Evolutionary conservation across 1,140 invertebrate species (phyloP).

Genomic region (Conus betulinus): DNA sequence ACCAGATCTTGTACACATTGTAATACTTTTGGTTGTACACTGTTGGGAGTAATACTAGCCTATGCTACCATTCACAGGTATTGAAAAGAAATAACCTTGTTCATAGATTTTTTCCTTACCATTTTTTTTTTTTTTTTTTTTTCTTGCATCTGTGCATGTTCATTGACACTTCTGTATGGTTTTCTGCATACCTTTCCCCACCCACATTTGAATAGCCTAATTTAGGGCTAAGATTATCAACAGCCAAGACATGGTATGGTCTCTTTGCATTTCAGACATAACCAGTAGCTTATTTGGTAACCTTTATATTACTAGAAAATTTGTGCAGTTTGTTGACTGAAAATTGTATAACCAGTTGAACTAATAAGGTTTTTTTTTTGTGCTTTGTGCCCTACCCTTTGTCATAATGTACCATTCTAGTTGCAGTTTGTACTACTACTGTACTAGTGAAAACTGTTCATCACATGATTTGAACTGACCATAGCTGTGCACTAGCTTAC

Average conservation of each 20-base stretch:
- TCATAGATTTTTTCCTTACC: neutral
- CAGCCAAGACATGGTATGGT: neutral
- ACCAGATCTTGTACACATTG: neutral
- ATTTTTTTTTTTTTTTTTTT: too few species aligned
- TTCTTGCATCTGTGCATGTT: neutral
- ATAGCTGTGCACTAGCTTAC: constrained; percentile 6
- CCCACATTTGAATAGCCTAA: neutral
- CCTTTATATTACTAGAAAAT: neutral
- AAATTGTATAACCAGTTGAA: neutral
- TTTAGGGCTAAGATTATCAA: neutral
- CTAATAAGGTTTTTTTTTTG: neutral
- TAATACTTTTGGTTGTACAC: neutral
- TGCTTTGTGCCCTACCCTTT: neutral
- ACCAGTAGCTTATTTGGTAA: constrained; percentile 5
- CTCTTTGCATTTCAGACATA: neutral
- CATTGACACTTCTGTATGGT: neutral
- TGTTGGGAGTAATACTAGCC: neutral
- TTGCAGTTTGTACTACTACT: neutral
- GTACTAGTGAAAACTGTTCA: neutral
- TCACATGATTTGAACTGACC: neutral
- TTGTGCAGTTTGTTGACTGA: neutral
- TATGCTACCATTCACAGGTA: neutral
- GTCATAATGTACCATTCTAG: neutral
- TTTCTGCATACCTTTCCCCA: neutral
- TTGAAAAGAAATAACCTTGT: neutral